Conservation (phyloP, 2,113 vertebrate species). For the Brachypteracias leptosomus region DNA sequence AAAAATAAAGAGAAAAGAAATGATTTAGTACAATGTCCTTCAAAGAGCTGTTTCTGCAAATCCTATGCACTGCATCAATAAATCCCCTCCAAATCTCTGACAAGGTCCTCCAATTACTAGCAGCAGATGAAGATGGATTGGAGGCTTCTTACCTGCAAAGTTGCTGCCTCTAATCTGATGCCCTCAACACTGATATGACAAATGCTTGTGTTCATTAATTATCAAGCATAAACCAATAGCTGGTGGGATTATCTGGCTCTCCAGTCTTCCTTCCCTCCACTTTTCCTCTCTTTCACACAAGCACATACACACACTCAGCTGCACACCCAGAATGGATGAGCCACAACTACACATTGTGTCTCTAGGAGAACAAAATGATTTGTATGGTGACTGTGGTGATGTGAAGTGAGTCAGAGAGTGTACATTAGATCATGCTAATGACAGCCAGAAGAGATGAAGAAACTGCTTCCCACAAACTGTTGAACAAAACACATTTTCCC, state of each 20-base stretch:
- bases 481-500: neutral
- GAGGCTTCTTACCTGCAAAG: conserved; percentile 38
- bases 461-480: neutral
- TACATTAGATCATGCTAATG: neutral
- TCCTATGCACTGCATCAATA: conserved; percentile 57
- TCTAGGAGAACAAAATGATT: neutral
- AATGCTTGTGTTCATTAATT: conserved; percentile 12
- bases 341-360: neutral
- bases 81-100: conserved; percentile 59
- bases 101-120: conserved; percentile 70
- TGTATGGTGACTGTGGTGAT: neutral
- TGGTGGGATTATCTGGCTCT: neutral
- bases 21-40: conserved; percentile 65
- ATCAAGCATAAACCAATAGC: neutral
- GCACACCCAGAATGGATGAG: neutral
- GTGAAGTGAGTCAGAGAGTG: neutral
- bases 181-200: neutral
- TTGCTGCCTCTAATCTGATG: neutral
- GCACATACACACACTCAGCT: neutral
- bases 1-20: neutral
- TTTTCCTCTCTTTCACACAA: neutral
- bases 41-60: conserved; percentile 74
- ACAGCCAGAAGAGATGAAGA: neutral
- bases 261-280: neutral
- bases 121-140: conserved; percentile 69